phyloP scores from a whole-genome alignment of 1,140 invertebrate species.

The Brachionus rubens region DNA sequence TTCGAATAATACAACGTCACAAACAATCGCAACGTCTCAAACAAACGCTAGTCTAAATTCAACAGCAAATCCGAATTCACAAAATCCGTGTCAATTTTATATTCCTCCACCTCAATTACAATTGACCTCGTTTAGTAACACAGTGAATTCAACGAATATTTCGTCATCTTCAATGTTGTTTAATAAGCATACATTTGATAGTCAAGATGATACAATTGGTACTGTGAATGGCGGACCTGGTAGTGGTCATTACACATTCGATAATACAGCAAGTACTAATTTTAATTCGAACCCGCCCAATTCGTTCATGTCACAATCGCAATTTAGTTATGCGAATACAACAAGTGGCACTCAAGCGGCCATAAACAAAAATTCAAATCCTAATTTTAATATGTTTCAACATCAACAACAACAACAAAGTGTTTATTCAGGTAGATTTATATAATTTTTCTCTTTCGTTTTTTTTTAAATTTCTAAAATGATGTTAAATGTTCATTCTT shows the following conservation, averaged over 20 bases:
- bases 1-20: slow-evolving; percentile 23
- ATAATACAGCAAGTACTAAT: background rate
- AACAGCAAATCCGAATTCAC: background rate
- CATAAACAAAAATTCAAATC: background rate
- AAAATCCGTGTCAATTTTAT: slow-evolving; percentile 27
- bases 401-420: background rate
- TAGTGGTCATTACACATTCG: background rate
- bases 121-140: slow-evolving; percentile 25
- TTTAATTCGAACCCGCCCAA: slow-evolving; percentile 1
- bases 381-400: background rate
- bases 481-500: background rate
- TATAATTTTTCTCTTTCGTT: background rate
- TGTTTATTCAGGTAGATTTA: slow-evolving; percentile 23
- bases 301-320: slow-evolving; percentile 12
- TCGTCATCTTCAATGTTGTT: slow-evolving; percentile 31
- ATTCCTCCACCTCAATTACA: slow-evolving; percentile 13
- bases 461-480: background rate
- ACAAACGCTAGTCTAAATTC: background rate
- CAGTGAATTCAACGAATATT: background rate
- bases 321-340: slow-evolving; percentile 9
- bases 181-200: slow-evolving; percentile 8
- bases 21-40: background rate
- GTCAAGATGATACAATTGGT: background rate
- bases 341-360: background rate
- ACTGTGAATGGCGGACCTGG: background rate